Conservation (phyloP, 2,888 invertebrate genomes). For the Calameuta idolon region DNA sequence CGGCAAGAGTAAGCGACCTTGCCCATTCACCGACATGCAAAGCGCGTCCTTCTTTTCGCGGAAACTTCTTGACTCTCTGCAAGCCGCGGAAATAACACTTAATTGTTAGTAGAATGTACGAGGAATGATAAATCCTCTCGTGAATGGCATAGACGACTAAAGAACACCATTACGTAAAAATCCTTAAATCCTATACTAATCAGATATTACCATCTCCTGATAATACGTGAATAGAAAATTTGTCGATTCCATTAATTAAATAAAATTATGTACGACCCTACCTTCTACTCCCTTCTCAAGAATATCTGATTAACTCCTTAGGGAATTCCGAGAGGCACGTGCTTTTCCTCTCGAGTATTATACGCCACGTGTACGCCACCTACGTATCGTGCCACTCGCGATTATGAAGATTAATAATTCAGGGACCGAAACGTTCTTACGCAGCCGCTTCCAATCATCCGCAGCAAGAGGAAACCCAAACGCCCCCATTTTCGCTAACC, state of each 20-base stretch:
- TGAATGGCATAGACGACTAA: not conserved
- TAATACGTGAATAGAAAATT: not conserved
- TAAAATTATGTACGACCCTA: not conserved
- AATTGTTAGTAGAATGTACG: not conserved
- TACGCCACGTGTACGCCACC: not conserved
- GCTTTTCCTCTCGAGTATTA: constrained; percentile 21
- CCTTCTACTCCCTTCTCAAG: not conserved
- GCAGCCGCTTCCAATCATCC: not conserved
- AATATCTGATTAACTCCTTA: constrained; percentile 35
- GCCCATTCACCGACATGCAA: constrained; percentile 52
- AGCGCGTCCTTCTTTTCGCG: constrained; percentile 55
- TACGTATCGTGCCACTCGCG: not conserved
- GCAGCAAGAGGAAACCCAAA: not conserved
- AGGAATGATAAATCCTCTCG: not conserved
- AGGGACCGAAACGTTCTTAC: not conserved
- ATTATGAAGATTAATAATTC: not conserved
- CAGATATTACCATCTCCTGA: not conserved
- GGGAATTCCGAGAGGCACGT: constrained; percentile 41
- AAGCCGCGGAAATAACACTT: not conserved
- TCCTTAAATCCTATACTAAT: not conserved
- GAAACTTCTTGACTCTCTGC: constrained; percentile 40
- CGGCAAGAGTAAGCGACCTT: constrained; percentile 50
- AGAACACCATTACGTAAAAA: not conserved
- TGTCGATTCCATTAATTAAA: not conserved
- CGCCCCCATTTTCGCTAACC: constrained; percentile 9